These are phyloP conservation scores for Myopa tessellatipennis DNA, from an alignment of 2,888 invertebrate species.

Conservation along the genomic window DNA sequence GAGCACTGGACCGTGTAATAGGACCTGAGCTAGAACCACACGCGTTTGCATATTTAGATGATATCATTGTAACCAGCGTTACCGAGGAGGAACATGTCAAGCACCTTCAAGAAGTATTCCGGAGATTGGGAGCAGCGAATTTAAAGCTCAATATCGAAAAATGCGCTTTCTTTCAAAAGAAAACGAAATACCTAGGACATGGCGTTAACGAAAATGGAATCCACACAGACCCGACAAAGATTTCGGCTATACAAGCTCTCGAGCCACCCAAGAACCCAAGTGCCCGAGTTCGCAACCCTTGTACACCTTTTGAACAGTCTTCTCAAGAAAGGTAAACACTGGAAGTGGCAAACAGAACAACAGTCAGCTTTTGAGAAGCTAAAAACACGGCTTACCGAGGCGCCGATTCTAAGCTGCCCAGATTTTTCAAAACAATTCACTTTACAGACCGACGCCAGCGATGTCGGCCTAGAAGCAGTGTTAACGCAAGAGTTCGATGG, in stretches of 20 bases:
- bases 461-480: slow-evolving; percentile 12
- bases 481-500: slow-evolving; percentile 22
- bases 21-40: slow-evolving; percentile 23
- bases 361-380: slow-evolving; percentile 31
- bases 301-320: slow-evolving; percentile 26
- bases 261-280: not conserved
- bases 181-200: not conserved
- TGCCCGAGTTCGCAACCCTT: slow-evolving; percentile 27
- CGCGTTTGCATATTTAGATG: slow-evolving; percentile 34
- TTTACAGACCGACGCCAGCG: slow-evolving; percentile 38
- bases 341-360: slow-evolving; percentile 36
- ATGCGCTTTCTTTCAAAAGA: slow-evolving; percentile 27
- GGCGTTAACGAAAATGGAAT: slow-evolving; percentile 16
- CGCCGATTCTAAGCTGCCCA: slow-evolving; percentile 23
- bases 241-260: slow-evolving; percentile 22
- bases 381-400: slow-evolving; percentile 12
- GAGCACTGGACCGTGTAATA: slow-evolving; percentile 26
- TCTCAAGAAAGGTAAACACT: slow-evolving; percentile 37
- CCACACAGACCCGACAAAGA: slow-evolving; percentile 21
- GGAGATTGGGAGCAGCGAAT: slow-evolving; percentile 19
- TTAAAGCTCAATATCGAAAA: slow-evolving; percentile 17
- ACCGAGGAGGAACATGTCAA: not conserved
- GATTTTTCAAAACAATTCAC: slow-evolving; percentile 29
- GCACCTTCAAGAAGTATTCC: slow-evolving; percentile 11
- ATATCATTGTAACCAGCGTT: slow-evolving; percentile 21